Evolutionary conservation across 2,113 vertebrate genomes (phyloP), one percentile per base, ranked within the genome.

Genomic region (Apteryx mantelli): DNA sequence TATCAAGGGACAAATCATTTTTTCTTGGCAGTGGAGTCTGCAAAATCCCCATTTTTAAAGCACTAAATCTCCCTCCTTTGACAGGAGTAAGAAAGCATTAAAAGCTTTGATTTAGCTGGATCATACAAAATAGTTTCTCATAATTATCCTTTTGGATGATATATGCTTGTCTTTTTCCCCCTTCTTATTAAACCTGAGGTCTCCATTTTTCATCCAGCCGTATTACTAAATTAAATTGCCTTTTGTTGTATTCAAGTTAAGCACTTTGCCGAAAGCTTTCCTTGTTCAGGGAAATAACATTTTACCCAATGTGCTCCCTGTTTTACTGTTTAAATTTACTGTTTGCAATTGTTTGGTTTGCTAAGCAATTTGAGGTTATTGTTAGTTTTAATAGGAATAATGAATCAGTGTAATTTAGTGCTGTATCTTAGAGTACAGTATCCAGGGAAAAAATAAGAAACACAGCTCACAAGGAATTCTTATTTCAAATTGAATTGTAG

Each of bases 61-160:
- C 96, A 98, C 95, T 98, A 98, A 98, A 98, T 98, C 98, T 98
- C 98, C 94, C 88, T 98, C 94, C 96, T 98, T 98, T 98, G 98
- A 98, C 98, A 98, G 98, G 97, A 98, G 97, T 98, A 98, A 98
- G 98, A 99, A 98, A 98, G 98, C 98, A 98, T 98, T 99, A 98
- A 98, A 98, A 98, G 98, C 98, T 98, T 98, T 98, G 98, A 98
- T 99, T 98, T 99, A 98, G 98, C 98, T 97, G 97, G 98, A 98
- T 98, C 98, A 98, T 97, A 98, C 98, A 98, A 98, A 98, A 98
- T 98, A 98, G 98, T 98, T 98, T 98, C 98, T 98, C 98, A 98
- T 98, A 98, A 98, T 98, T 99, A 98, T 98, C 98, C 98, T 97
- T 98, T 98, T 95, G 94, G 98, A 98, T 98, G 98, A 98, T 98